phyloP scores from a whole-genome alignment of 2,888 invertebrate genomes.

The Acanthopleura granulata region DNA sequence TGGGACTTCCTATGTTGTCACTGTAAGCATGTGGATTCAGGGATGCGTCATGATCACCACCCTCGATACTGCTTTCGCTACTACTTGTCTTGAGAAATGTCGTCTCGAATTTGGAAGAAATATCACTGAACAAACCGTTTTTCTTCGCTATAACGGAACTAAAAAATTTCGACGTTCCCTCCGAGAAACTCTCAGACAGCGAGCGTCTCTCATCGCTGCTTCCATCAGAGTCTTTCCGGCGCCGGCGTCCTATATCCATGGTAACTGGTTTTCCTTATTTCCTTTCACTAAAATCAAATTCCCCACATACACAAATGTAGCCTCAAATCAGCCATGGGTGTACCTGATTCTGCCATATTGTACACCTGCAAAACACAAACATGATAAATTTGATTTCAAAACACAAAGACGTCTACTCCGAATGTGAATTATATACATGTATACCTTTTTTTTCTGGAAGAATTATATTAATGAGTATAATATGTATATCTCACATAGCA shows the following conservation, averaged over 20 bases:
- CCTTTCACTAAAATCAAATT: no score
- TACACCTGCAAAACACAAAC: no score
- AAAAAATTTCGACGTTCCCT: slow-evolving; percentile 62
- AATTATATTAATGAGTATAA: no score
- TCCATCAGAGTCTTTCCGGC: slow-evolving; percentile 1
- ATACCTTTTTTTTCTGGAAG: no score
- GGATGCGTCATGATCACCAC: slow-evolving; percentile 23
- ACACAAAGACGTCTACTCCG: no score
- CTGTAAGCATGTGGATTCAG: neutral
- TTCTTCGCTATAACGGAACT: slow-evolving; percentile 63
- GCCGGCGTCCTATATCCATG: neutral
- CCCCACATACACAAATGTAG: no score
- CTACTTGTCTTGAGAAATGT: slow-evolving; percentile 46
- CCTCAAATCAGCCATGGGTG: no score
- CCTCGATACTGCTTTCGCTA: slow-evolving; percentile 40
- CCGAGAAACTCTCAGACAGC: slow-evolving; percentile 47
- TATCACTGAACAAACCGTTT: slow-evolving; percentile 61
- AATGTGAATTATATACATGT: no score
- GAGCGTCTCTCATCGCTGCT: slow-evolving; percentile 30
- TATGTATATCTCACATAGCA: no score
- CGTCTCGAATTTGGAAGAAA: slow-evolving; percentile 63
- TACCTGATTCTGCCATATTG: no score
- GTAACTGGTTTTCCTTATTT: neutral
- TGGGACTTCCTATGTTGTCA: neutral
- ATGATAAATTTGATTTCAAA: no score